Evolutionary conservation across 1,140 invertebrate species (phyloP).

Genomic region (Leguminivora glycinivorella): DNA sequence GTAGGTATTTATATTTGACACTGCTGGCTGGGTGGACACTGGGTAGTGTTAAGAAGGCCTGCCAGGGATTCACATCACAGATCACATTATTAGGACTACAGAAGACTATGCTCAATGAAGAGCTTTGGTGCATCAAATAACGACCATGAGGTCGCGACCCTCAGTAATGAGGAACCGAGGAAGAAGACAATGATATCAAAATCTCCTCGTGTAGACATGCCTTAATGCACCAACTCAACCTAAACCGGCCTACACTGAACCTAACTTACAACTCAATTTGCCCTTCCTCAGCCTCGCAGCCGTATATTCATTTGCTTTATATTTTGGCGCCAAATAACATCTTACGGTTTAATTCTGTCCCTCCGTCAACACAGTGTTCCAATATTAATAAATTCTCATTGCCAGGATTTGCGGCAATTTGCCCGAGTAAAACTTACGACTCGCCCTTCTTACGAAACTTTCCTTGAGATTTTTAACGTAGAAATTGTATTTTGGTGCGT

Average conservation of each 20-base stretch:
- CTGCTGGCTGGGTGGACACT: too few relatives aligned
- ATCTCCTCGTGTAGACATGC: neutral
- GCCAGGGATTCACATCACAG: too few relatives aligned
- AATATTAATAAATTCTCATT: conserved; percentile 77
- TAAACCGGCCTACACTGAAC: neutral
- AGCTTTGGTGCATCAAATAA: too few relatives aligned
- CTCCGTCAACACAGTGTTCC: conserved; percentile 57
- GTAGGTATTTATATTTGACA: too few relatives aligned
- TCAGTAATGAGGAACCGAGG: too few relatives aligned
- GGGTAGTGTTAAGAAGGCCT: too few relatives aligned
- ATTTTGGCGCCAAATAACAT: conserved; percentile 49
- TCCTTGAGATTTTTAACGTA: conserved; percentile 56
- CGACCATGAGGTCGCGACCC: too few relatives aligned
- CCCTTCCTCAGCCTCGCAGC: conserved; percentile 8
- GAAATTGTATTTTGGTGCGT: conserved; percentile 64
- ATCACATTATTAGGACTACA: too few relatives aligned
- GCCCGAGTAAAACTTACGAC: conserved; percentile 68
- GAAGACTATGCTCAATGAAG: too few relatives aligned
- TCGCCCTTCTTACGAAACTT: conserved; percentile 56
- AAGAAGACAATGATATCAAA: too few relatives aligned
- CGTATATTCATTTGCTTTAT: conserved; percentile 30
- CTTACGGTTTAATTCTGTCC: conserved; percentile 65
- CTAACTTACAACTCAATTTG: conserved; percentile 10
- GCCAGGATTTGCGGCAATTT: conserved; percentile 73
- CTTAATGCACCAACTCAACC: neutral